A percentile compares a stretch with the other conserved stretches of the same genome.
phyloP scores from a whole-genome alignment of 2,888 invertebrate genomes.

The Rhyacophila evoluta region DNA sequence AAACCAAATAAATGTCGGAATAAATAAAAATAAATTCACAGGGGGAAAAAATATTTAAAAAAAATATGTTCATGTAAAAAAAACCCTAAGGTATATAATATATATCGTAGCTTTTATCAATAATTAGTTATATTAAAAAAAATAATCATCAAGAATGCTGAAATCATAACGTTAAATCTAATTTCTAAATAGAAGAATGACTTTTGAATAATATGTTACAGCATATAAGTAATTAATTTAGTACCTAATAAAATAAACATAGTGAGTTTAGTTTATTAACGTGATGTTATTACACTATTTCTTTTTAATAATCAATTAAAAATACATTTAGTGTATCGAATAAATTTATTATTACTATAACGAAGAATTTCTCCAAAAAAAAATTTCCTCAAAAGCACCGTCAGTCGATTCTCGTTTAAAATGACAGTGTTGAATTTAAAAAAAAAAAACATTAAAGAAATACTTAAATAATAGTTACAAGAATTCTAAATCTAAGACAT shows the following conservation, averaged over 20 bases:
- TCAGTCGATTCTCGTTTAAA: not conserved
- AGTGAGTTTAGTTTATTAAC: not conserved
- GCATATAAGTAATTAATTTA: not conserved
- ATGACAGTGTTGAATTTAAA: not conserved
- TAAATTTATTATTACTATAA: not conserved
- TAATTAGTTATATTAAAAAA: no score
- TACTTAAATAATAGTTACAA: not conserved
- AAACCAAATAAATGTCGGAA: no score
- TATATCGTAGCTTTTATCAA: no score
- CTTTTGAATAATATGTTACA: not conserved
- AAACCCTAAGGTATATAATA: no score
- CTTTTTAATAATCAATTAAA: conserved; percentile 9
- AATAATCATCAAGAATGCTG: not conserved
- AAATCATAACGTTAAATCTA: not conserved
- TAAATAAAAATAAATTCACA: no score
- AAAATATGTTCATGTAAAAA: no score
- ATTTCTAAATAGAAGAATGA: not conserved
- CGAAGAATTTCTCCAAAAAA: conserved; percentile 3
- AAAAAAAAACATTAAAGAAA: not conserved
- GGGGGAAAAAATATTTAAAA: no score
- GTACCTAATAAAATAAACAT: not conserved
- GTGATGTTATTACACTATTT: not conserved
- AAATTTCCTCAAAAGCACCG: conserved; percentile 12
- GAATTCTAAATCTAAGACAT: not conserved
- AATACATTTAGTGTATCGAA: not conserved